Base-by-base conservation (phyloP, 1,140 invertebrate species). In the Dysdera silvatica region DNA sequence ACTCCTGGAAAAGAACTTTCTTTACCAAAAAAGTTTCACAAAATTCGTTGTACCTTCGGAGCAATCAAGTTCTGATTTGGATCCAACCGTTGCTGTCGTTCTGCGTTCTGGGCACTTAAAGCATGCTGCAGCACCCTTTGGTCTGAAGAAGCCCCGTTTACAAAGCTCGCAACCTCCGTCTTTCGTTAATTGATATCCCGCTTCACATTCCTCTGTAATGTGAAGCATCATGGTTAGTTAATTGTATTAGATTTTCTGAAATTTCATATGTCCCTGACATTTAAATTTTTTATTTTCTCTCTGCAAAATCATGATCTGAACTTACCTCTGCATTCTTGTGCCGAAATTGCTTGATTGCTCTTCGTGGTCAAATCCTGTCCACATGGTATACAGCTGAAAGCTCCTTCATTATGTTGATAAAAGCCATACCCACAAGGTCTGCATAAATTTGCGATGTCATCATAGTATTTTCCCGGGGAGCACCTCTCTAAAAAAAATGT, bases 111-210 rank as follows among this genome's bases (percentile, higher is more conserved):
- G 94, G 78, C 95, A 98, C 12, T 84, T 80, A 18, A 87, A 82
- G 70, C 95, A 98, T 3, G 89, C 84, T 67, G 95, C 87, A 0
- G 89, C 81, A 4, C 91, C 92, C 72, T 87, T 87, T 0, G 87
- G 87, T 40, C 95, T 82, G 76, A 90, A 98, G 0, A 87, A 91
- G 59, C 95, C 95, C 45, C 87, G 78, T 0, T 89, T 88, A 74
- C 95, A 99, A 2, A 89, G 83, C 70, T 94, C 89, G 75, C 95
- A 99, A 47, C 87, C 85, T 16, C 95, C 95, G 71, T 91, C 88
- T 31, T 84, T 80, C 37, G 84, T 87, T 61, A 98, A 76, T 73
- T 96, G 94, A 74, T 89, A 85, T 12, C 84, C 94, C 60, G 88
- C 90, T 18, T 84, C 85, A 76, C 94, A 98, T 73, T 95, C 90